Base-by-base conservation (phyloP, 2,113 vertebrate genomes). In the Alethe diademata region DNA sequence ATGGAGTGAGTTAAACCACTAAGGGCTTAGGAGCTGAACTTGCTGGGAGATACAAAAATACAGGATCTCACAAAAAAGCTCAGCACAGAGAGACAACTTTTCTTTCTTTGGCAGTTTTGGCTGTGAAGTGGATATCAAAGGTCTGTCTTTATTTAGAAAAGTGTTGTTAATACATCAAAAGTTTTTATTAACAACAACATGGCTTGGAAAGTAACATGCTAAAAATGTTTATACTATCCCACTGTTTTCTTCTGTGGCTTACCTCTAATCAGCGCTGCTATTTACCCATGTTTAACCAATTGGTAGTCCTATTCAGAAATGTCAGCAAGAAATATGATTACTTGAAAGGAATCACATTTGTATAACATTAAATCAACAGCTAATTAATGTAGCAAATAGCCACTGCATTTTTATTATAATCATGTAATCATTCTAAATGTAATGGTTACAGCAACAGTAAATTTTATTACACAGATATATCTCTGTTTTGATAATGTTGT, bases 331-430 rank as follows among this genome's bases (percentile, higher is more conserved):
- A 93, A 94, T 93, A 95, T 9, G 85, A 90, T 93, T 88, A 83
- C 75, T 93, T 86, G 51, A 96, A 86, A 79, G 61, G 67, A 93
- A 96, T 48, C 60, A 83, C 56, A 90, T 92, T 94, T 82, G n/a
- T 95, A 40, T 51, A 90, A 73, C 82, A 88, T 66, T 95, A 94
- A 91, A 94, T 95, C 87, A 96, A 78, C 78, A 90, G 51, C 51
- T 94, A 94, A 96, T 95, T 93, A 97, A 96, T 43, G 60, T 51
- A 78, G 85, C 93, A 96, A 96, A 92, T 92, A 95, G 87, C 33
- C 36, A 85, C 33, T 15, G 8, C 42, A 85, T 90, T 95, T 94
- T 90, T 74, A 87, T 94, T 95, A 66, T 36, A 91, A 93, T 86
- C 54, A 79, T 48, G 47, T 80, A 83, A 83, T 91, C 80, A 84